Evolutionary conservation across 2,797 vertebrate genomes (phyloP).

Genomic region (Poeciliopsis turneri): DNA sequence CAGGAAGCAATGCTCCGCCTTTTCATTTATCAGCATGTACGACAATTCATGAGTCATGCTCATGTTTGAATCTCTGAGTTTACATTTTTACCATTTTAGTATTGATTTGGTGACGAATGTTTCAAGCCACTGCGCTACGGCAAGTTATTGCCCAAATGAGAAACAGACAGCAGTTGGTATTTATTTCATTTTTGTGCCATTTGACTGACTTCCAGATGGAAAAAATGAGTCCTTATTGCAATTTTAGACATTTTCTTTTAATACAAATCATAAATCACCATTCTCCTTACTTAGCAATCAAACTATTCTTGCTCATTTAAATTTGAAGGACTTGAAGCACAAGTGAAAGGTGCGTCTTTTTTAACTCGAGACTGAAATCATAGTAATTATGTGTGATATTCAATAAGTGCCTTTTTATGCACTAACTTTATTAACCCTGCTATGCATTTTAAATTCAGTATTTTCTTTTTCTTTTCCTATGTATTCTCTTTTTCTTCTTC

Average conservation of each 20-base stretch:
- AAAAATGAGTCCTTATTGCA: slow-evolving; percentile 21
- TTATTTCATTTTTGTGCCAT: slow-evolving; percentile 36
- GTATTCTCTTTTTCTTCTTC: slow-evolving; percentile 21
- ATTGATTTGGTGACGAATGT: slow-evolving; percentile 48
- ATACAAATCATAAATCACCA: slow-evolving; percentile 24
- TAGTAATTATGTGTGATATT: slow-evolving; percentile 29
- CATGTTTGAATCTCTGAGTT: slow-evolving; percentile 61
- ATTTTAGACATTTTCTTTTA: slow-evolving; percentile 35
- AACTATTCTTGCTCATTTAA: slow-evolving; percentile 19
- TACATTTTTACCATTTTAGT: slow-evolving; percentile 65
- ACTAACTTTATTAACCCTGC: slow-evolving; percentile 51
- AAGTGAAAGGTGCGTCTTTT: slow-evolving; percentile 34
- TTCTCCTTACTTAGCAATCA: slow-evolving; percentile 55
- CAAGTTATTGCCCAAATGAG: slow-evolving; percentile 21
- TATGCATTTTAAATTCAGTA: slow-evolving; percentile 29
- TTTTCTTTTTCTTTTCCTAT: slow-evolving; percentile 30
- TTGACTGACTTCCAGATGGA: slow-evolving; percentile 33
- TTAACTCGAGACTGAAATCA: slow-evolving; percentile 41
- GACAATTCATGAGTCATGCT: slow-evolving; percentile 61
- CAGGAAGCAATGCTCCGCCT: slow-evolving; percentile 30
- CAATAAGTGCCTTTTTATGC: slow-evolving; percentile 70
- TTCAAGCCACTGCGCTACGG: slow-evolving; percentile 46
- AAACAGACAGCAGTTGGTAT: slow-evolving; percentile 27
- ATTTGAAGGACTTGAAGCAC: slow-evolving; percentile 42
- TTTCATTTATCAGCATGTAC: slow-evolving; percentile 52